Percentiles rank a stretch among this genome's conserved stretches.
phyloP scores from a whole-genome alignment of 2,888 invertebrate genomes.

The Sminthurides aquaticus region DNA sequence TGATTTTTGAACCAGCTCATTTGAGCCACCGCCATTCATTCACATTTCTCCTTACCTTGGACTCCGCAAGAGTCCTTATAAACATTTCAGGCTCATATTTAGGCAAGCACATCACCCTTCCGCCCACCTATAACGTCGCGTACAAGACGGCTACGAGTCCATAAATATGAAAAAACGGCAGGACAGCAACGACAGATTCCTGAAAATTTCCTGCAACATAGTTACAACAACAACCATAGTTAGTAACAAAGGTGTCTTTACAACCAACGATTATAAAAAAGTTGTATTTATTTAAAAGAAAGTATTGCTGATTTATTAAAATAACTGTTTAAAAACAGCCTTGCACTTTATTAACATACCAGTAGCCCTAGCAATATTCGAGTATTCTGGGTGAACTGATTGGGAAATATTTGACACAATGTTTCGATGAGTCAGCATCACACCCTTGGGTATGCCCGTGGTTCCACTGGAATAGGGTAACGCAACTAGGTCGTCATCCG shows the following conservation, averaged over 20 bases:
- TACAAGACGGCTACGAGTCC: slow-evolving; percentile 59
- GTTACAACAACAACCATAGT: too few relatives aligned
- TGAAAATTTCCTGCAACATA: slow-evolving; percentile 52
- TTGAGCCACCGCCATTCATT: too few relatives aligned
- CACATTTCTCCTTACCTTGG: slow-evolving; percentile 51
- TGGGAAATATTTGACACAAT: slow-evolving; percentile 53
- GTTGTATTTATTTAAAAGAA: too few relatives aligned
- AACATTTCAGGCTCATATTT: slow-evolving; percentile 66
- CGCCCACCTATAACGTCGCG: slow-evolving; percentile 56
- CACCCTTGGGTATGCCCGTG: slow-evolving; percentile 73
- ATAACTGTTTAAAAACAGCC: too few relatives aligned
- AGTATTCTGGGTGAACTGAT: slow-evolving; percentile 9
- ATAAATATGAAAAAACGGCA: slow-evolving; percentile 79
- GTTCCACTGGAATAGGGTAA: slow-evolving; percentile 82
- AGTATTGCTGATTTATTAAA: too few relatives aligned
- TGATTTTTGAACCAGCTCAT: too few relatives aligned
- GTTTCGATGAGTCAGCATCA: slow-evolving; percentile 58
- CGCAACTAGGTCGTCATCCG: slow-evolving; percentile 51
- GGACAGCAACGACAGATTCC: slow-evolving; percentile 60
- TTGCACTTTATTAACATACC: too few relatives aligned
- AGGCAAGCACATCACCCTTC: slow-evolving; percentile 61
- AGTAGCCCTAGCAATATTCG: slow-evolving; percentile 13
- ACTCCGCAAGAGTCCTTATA: slow-evolving; percentile 57
- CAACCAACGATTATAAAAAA: too few relatives aligned
- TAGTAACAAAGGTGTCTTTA: too few relatives aligned